A percentile compares a stretch with the other conserved stretches of the same genome.
phyloP scores from a whole-genome alignment of 1,140 invertebrate genomes.

The Telenomus remus region DNA sequence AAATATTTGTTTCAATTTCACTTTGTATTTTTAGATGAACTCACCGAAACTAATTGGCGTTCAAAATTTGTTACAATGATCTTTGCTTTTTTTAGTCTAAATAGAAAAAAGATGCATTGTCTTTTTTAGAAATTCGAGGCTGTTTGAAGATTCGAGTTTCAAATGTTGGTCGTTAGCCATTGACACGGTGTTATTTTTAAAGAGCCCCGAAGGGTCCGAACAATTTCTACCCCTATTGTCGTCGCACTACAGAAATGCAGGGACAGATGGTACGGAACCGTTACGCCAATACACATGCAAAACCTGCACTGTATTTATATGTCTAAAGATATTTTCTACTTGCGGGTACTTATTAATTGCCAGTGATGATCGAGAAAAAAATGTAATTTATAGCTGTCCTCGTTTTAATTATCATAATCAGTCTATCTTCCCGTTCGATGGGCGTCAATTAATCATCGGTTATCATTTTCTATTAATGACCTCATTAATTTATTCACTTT shows the following conservation, averaged over 20 bases:
- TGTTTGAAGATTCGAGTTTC: not conserved
- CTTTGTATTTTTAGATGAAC: too few species aligned
- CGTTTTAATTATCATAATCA: too few species aligned
- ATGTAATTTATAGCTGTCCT: too few species aligned
- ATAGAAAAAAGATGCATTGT: not conserved
- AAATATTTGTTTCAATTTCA: too few species aligned
- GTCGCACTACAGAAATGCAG: conserved; percentile 13
- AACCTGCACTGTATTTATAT: conserved; percentile 10
- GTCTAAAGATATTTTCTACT: conserved; percentile 1
- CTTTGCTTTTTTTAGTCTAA: not conserved
- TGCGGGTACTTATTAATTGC: conserved; percentile 2
- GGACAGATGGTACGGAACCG: conserved; percentile 37
- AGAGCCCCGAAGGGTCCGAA: conserved; percentile 22
- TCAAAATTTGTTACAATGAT: not conserved
- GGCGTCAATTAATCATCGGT: too few species aligned
- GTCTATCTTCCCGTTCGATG: too few species aligned
- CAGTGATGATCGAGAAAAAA: not conserved
- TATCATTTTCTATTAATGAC: too few species aligned
- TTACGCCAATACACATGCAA: conserved; percentile 17
- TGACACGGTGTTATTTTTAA: conserved; percentile 29
- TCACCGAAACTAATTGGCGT: not conserved
- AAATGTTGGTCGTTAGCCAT: conserved; percentile 15
- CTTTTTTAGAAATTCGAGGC: not conserved
- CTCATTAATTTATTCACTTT: too few species aligned
- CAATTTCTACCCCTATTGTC: conserved; percentile 31